A percentile compares a stretch with the other conserved stretches of the same genome.
Conservation (phyloP, 64 coral and sea anemone species). For the Pocillopora verrucosa region DNA sequence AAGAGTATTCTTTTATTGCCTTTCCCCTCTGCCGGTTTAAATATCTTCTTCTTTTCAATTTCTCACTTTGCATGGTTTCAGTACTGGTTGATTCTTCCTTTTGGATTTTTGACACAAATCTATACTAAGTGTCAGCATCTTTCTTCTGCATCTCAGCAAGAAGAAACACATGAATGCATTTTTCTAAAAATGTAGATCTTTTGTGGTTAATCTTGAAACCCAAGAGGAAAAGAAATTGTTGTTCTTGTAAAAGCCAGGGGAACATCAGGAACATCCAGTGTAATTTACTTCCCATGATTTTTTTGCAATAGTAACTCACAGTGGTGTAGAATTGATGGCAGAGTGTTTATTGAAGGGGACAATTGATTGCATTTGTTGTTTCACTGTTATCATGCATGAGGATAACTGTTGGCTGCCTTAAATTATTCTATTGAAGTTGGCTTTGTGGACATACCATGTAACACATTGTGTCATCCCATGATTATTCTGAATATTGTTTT, state of each 20-base stretch:
- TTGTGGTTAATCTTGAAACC: background rate
- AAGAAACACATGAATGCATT: background rate
- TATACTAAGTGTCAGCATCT: background rate
- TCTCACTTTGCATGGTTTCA: background rate
- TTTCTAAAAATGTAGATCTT: background rate
- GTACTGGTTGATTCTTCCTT: conserved; percentile 4
- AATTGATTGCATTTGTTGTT: too few species aligned
- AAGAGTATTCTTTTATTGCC: background rate
- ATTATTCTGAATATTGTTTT: background rate
- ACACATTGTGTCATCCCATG: too few species aligned
- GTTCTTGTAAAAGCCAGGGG: background rate
- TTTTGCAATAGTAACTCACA: too few species aligned
- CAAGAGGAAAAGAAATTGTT: background rate
- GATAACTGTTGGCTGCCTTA: too few species aligned
- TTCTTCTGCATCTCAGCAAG: background rate
- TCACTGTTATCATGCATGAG: too few species aligned
- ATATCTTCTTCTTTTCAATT: background rate
- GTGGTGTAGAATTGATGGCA: too few species aligned
- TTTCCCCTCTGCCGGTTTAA: background rate
- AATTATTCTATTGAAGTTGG: too few species aligned
- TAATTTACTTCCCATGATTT: too few species aligned
- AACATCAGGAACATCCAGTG: background rate
- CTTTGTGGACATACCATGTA: too few species aligned
- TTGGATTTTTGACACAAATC: background rate
- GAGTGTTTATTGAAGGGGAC: too few species aligned